These are phyloP conservation scores for Himalopsyche tibetana DNA, from an alignment of 2,888 invertebrate species.

Conservation along the genomic window DNA sequence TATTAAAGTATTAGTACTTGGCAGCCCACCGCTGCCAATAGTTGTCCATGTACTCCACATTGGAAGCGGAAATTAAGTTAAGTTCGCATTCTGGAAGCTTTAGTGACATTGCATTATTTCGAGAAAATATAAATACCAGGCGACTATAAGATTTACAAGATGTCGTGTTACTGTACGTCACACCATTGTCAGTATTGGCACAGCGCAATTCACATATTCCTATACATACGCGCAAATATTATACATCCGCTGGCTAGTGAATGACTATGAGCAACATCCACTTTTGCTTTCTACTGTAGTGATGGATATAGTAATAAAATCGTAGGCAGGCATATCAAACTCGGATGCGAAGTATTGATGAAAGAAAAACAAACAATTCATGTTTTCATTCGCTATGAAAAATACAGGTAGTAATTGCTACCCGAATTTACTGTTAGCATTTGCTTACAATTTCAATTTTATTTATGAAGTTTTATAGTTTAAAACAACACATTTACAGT, in stretches of 20 bases:
- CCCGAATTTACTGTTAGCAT: too few species aligned
- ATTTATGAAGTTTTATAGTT: too few species aligned
- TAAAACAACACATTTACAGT: too few species aligned
- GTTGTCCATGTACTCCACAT: too few species aligned
- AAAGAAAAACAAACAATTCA: background rate
- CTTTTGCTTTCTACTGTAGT: conserved; percentile 42
- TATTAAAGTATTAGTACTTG: too few species aligned
- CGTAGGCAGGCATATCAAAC: background rate
- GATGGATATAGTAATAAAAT: conserved; percentile 42
- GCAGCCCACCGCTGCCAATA: too few species aligned
- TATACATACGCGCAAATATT: background rate
- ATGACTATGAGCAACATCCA: conserved; percentile 12
- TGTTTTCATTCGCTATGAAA: too few species aligned
- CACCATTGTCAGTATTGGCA: background rate
- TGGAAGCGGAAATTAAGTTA: background rate
- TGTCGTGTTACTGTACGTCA: background rate
- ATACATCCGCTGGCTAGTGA: conserved; percentile 24
- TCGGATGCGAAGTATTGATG: background rate
- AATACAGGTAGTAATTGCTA: too few species aligned
- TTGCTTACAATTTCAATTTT: too few species aligned
- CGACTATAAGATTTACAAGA: background rate
- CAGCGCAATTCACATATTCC: conserved; percentile 19
- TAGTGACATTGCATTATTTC: background rate
- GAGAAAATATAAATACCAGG: background rate
- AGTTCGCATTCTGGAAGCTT: background rate